Percentiles rank a stretch among this genome's conserved stretches.
Conservation (phyloP, 2,888 invertebrate genomes). For the Cheilosia grossa region DNA sequence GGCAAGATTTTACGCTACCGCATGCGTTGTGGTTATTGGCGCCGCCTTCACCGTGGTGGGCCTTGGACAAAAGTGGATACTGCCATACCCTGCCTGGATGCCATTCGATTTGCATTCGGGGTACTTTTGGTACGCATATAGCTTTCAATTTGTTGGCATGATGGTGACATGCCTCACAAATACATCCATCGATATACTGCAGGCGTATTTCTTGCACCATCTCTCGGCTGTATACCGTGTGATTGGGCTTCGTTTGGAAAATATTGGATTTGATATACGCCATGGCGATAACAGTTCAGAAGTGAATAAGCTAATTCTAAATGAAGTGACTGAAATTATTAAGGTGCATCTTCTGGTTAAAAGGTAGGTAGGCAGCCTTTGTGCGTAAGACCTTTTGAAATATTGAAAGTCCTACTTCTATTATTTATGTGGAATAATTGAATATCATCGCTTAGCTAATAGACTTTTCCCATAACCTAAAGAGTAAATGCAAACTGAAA, state of each 20-base stretch:
- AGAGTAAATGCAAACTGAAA: no score
- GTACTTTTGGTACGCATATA: slow-evolving; percentile 77
- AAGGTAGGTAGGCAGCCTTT: slow-evolving; percentile 17
- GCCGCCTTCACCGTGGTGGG: slow-evolving; percentile 55
- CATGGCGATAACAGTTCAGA: neutral
- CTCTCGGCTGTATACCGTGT: slow-evolving; percentile 77
- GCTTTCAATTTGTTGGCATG: slow-evolving; percentile 77
- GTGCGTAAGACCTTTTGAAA: no score
- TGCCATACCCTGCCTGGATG: slow-evolving; percentile 79
- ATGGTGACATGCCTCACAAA: slow-evolving; percentile 76
- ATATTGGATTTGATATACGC: slow-evolving; percentile 9
- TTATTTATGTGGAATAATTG: no score
- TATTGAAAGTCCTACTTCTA: no score
- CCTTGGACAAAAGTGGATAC: slow-evolving; percentile 72
- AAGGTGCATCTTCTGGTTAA: slow-evolving; percentile 33
- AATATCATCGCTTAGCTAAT: no score
- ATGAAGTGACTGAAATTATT: slow-evolving; percentile 22
- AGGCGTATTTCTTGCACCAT: slow-evolving; percentile 79
- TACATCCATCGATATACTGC: slow-evolving; percentile 77
- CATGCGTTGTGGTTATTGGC: slow-evolving; percentile 52
- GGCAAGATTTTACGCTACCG: slow-evolving; percentile 70
- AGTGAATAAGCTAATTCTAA: neutral
- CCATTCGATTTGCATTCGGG: slow-evolving; percentile 78
- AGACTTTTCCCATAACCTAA: no score
- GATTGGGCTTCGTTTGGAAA: slow-evolving; percentile 76